A percentile compares a stretch with the other conserved stretches of the same genome.
phyloP scores from a whole-genome alignment of 2,888 invertebrate species.

The Drosophila dives region DNA sequence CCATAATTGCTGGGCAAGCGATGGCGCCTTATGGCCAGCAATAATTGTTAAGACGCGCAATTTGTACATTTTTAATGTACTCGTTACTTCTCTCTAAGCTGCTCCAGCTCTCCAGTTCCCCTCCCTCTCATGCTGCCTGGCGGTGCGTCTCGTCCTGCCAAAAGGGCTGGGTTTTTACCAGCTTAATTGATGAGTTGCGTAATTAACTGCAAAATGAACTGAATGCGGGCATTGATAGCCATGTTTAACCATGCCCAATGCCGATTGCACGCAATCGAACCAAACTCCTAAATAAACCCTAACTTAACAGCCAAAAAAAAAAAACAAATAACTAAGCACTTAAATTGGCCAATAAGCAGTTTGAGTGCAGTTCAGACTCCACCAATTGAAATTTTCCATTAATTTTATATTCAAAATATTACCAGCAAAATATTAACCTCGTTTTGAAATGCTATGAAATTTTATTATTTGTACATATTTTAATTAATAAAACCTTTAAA shows the following conservation, averaged over 20 bases:
- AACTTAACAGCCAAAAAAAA: neutral
- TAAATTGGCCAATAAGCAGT: slow-evolving; percentile 32
- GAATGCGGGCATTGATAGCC: slow-evolving; percentile 60
- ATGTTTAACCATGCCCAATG: slow-evolving; percentile 50
- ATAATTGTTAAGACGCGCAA: slow-evolving; percentile 82
- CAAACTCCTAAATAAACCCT: neutral
- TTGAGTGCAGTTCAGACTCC: neutral
- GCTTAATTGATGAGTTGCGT: slow-evolving; percentile 82
- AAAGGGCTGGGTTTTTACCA: slow-evolving; percentile 12
- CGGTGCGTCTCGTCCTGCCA: slow-evolving; percentile 7
- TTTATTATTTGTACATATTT: neutral
- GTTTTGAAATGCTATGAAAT: neutral
- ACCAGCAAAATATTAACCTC: too few relatives aligned
- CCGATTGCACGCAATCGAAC: slow-evolving; percentile 46
- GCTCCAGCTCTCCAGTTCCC: neutral
- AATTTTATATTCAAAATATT: neutral
- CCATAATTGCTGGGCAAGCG: slow-evolving; percentile 70
- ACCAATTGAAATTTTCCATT: neutral
- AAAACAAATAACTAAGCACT: slow-evolving; percentile 1
- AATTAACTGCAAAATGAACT: slow-evolving; percentile 81
- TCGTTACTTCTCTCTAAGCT: slow-evolving; percentile 31
- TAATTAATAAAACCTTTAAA: neutral
- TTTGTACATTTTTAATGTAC: slow-evolving; percentile 79
- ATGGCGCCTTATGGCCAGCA: slow-evolving; percentile 63
- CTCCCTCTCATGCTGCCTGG: too few relatives aligned